Evolutionary conservation across 2,888 invertebrate genomes (phyloP), one percentile per base, ranked within the genome.

Genomic region (Orthonevra nobilis): DNA sequence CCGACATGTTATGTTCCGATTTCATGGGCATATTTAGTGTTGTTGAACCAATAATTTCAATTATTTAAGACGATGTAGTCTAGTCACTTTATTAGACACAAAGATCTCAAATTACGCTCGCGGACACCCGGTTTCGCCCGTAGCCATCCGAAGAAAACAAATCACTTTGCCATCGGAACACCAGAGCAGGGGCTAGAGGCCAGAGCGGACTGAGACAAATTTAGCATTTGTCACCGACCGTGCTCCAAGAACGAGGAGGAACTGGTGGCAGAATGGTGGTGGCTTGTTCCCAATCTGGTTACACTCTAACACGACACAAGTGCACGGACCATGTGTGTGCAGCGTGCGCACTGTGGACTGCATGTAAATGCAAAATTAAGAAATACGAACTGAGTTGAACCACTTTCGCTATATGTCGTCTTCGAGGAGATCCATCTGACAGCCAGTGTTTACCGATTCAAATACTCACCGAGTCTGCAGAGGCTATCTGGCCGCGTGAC

Each of bases 1-100:
- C 17, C 26, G n/a, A 3, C 38, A 17, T 36, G 23, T 42, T 52
- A 64, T 14, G 34, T 40, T 26, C 42, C 36, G 44, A 46, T 44
- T 75, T 52, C 34, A 70, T 48, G 58, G 38, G 40, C 50, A 60
- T 44, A 58, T 54, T 69, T 42, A 70, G 61, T 70, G 23, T 44
- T 70, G 72, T 72, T 61, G 48, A 73, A 72, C 79, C 66, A 72
- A 79, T 79, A 72, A 73, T 73, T 72, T 79, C 61, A 66, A 79
- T 66, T 79, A 73, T 72, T 66, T 70, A 72, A 79, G 56, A 60
- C 54, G 44, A 34, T 72, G 72, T 66, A 66, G 60, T 73, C 61
- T 66, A 79, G 72, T 63, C 70, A 72, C 60, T 72, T 79, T 58
- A 70, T 42, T 66, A 66, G 66, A 48, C 72, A 61, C 60, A 60